Evolutionary conservation across 2,888 invertebrate species (phyloP).

Genomic region (Pelosia muscerda): DNA sequence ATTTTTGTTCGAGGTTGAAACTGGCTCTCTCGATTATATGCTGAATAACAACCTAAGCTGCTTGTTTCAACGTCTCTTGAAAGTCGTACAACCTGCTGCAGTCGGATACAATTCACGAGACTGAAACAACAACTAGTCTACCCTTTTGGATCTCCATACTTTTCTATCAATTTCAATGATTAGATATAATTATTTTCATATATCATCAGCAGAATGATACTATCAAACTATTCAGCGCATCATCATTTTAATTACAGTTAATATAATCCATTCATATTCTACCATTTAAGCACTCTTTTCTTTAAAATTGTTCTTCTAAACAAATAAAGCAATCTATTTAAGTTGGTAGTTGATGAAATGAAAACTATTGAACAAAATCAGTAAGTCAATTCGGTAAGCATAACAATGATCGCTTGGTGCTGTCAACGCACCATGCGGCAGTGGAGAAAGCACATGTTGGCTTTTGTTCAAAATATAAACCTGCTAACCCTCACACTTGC

Average conservation of each 20-base stretch:
- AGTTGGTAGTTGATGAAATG: constrained; percentile 38
- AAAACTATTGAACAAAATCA: constrained; percentile 67
- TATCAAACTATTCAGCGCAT: background rate
- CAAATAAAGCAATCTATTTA: constrained; percentile 33
- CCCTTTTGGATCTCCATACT: no score
- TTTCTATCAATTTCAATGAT: no score
- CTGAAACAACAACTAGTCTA: no score
- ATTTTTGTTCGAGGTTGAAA: background rate
- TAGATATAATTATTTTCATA: no score
- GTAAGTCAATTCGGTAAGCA: constrained; percentile 71
- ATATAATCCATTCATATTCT: background rate
- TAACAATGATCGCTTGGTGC: constrained; percentile 74
- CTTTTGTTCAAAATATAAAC: constrained; percentile 60
- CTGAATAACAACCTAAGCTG: no score
- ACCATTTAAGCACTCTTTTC: constrained; percentile 29
- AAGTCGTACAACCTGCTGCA: no score
- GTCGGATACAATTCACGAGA: no score
- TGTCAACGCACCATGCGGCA: constrained; percentile 81
- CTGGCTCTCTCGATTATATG: no score
- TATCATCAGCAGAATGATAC: background rate
- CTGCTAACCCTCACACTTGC: constrained; percentile 23
- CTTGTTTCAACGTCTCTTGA: no score
- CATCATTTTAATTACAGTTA: background rate
- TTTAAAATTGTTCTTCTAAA: constrained; percentile 27
- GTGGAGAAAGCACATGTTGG: constrained; percentile 79